These are phyloP conservation scores for Achlya flavicornis DNA, from an alignment of 2,888 invertebrate genomes.

Conservation along the genomic window DNA sequence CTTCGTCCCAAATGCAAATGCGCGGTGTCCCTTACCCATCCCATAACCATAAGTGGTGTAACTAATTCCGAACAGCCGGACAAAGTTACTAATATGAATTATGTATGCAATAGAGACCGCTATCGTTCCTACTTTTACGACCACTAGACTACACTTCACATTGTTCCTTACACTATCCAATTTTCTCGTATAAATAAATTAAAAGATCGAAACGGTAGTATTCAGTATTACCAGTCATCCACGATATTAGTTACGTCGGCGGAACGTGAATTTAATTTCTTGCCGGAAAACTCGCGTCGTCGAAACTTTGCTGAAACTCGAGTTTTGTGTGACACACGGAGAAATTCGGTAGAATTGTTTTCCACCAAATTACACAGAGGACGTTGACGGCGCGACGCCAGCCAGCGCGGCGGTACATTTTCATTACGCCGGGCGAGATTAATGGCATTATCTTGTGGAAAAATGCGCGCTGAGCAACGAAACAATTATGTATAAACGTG, in stretches of 20 bases:
- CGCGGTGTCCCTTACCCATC: conserved; percentile 43
- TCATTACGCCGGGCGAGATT: conserved; percentile 69
- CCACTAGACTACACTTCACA: conserved; percentile 33
- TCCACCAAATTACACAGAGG: conserved; percentile 53
- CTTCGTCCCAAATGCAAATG: conserved; percentile 53
- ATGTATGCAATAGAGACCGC: conserved; percentile 46
- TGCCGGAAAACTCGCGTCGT: conserved; percentile 42
- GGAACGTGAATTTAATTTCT: conserved; percentile 57
- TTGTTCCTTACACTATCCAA: conserved; percentile 48
- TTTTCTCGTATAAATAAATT: conserved; percentile 67
- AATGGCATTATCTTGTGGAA: conserved; percentile 73
- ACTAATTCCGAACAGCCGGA: conserved; percentile 47
- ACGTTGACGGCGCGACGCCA: conserved; percentile 32
- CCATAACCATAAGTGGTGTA: conserved; percentile 26
- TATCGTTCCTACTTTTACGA: conserved; percentile 42
- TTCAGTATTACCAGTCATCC: conserved; percentile 32
- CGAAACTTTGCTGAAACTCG: conserved; percentile 41
- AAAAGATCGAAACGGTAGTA: conserved; percentile 28
- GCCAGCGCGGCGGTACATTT: conserved; percentile 57
- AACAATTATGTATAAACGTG: conserved; percentile 64
- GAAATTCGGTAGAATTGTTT: conserved; percentile 57
- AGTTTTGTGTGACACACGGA: conserved; percentile 43
- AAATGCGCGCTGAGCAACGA: conserved; percentile 64
- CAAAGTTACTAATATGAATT: conserved; percentile 59
- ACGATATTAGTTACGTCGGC: conserved; percentile 36